Conservation (phyloP, 2,888 invertebrate species). For the Philopedon plagiatum region DNA sequence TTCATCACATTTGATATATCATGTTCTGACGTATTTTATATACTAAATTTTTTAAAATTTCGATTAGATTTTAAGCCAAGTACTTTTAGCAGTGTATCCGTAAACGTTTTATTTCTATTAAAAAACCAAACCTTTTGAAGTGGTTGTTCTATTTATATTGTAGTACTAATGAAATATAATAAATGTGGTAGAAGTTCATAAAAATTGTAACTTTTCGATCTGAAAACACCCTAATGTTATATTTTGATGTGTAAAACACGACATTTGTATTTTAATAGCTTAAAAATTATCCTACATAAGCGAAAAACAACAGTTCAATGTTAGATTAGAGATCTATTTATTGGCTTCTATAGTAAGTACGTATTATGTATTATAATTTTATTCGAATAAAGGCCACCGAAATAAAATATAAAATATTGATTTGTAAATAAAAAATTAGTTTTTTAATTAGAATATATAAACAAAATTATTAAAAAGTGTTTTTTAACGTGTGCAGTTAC, state of each 20-base stretch:
- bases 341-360: constrained; percentile 43
- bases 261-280: background rate
- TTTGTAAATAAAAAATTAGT: constrained; percentile 45
- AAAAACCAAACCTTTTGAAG: background rate
- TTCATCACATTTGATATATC: too few species aligned
- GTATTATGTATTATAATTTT: constrained; percentile 60
- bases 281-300: background rate
- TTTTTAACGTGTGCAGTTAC: constrained; percentile 22
- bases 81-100: too few species aligned
- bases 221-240: background rate
- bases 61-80: too few species aligned
- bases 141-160: background rate
- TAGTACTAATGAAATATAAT: background rate
- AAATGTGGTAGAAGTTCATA: constrained; percentile 5
- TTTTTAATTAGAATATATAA: constrained; percentile 25
- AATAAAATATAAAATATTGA: constrained; percentile 28
- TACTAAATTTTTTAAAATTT: too few species aligned
- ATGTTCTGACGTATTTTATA: too few species aligned
- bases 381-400: constrained; percentile 53
- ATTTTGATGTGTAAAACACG: background rate
- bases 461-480: constrained; percentile 20
- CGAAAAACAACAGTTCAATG: constrained; percentile 20
- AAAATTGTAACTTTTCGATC: constrained; percentile 8
- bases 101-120: background rate
- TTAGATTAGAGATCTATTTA: constrained; percentile 48